Base-by-base conservation (phyloP, 2,113 vertebrate genomes). In the Scytalopus superciliaris region DNA sequence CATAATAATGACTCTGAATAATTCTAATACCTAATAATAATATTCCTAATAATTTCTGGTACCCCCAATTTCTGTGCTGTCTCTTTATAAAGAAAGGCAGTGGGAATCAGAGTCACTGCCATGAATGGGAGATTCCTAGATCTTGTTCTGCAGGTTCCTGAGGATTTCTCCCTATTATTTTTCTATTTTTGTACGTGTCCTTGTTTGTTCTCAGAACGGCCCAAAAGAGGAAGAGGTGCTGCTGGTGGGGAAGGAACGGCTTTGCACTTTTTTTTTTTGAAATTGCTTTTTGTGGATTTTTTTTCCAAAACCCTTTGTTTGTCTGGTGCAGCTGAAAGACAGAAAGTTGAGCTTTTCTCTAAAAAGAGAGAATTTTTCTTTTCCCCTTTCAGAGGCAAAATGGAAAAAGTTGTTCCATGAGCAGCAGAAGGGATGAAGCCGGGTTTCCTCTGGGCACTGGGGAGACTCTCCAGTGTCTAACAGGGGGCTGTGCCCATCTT, bases 321-420 rank as follows among this genome's bases (percentile, higher is more conserved):
- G 5, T 0, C 81, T 6, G 1, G 19, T 0, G 2, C 49, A 42
- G 91, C 53, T 14, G 0, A 37, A 64, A 73, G 68, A 42, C 0
- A 7, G 81, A 82, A 90, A 92, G 60, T 44, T 49, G 56, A 78
- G 60, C 21, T 42, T 24, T 49, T 39, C 10, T 69, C 56, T 53
- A 3, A 19, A 74, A 72, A 53, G 30, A 33, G 55, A 3, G 0
- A 0, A 40, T 74, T 92, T 91, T 62, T 73, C 50, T 81, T 75
- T 47, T 50, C 40, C 67, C 81, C 37, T 40, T 88, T 83, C 78
- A 49, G 47, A 82, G 19, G 55, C 56, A 57, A 91, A 89, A 50
- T n/a, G 85, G 88, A 84, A 93, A 50, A 92, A 56, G 17, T 40
- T n/a, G 47, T 83, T 92, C 79, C 83, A n/a, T 55, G 70, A 92